These are phyloP conservation scores for Lacerta bilineata DNA, from an alignment of 2,797 vertebrate species.

Conservation along the genomic window DNA sequence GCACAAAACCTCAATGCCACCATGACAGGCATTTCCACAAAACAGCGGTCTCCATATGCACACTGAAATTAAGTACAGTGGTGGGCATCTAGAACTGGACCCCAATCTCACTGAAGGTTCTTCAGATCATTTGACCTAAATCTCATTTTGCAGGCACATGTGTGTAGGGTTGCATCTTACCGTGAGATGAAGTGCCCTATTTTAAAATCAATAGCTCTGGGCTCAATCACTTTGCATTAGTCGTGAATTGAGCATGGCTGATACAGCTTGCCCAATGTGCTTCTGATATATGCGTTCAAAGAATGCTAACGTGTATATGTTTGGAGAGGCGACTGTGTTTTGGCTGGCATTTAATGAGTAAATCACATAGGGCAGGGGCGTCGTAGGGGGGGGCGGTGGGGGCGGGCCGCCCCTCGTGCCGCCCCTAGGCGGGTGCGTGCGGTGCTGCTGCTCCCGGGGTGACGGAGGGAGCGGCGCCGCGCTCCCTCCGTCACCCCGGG, in stretches of 20 bases:
- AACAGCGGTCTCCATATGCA: accelerated
- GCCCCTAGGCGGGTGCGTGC: too few species aligned
- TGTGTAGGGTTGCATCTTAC: not conserved
- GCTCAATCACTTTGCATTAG: not conserved
- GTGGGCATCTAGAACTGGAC: not conserved
- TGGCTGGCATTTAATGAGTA: not conserved
- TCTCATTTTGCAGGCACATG: not conserved
- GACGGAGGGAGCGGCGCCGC: too few species aligned
- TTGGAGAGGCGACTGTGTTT: not conserved
- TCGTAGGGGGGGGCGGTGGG: too few species aligned
- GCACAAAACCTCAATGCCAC: accelerated
- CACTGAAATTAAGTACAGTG: accelerated
- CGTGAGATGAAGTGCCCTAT: not conserved
- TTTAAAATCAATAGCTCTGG: not conserved
- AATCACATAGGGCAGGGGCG: too few species aligned
- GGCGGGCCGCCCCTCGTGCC: too few species aligned
- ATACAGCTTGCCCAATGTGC: not conserved
- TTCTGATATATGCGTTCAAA: not conserved
- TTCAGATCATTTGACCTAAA: not conserved
- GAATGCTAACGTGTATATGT: not conserved
- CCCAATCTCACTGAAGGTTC: not conserved
- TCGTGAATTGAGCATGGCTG: not conserved
- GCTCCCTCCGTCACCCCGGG: too few species aligned
- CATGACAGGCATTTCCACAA: accelerated
- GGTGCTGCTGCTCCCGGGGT: too few species aligned